Evolutionary conservation across 2,797 vertebrate species (phyloP).

Genomic region (Cynodonichthys magdalenae): DNA sequence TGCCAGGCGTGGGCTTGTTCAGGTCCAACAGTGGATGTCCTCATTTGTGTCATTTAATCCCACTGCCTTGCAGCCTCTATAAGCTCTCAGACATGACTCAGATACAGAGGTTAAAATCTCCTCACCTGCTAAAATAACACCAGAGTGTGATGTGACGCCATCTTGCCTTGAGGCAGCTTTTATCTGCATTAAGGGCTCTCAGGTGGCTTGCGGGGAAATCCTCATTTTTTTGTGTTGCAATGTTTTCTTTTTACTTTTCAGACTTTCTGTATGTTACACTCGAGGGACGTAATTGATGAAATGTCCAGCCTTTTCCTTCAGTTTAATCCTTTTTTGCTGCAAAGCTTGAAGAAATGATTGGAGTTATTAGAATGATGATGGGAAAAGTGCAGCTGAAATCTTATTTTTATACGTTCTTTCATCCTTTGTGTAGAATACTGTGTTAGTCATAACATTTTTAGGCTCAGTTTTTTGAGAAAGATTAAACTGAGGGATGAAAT

Average conservation of each 20-base stretch:
- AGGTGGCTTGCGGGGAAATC: neutral
- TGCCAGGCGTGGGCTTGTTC: neutral
- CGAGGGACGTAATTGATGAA: no score
- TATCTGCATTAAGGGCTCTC: neutral
- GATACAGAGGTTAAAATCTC: conserved; percentile 51
- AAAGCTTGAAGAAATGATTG: neutral
- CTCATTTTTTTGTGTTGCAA: neutral
- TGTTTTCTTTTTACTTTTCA: neutral
- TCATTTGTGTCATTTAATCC: conserved; percentile 28
- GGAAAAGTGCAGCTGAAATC: no score
- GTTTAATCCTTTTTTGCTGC: neutral
- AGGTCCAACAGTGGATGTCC: conserved; percentile 10
- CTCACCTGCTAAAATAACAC: conserved; percentile 69
- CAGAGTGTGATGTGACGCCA: neutral
- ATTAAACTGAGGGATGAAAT: conserved; percentile 38
- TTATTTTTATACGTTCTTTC: no score
- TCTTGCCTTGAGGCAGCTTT: conserved; percentile 30
- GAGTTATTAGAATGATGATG: neutral
- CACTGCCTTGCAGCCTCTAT: conserved; percentile 40
- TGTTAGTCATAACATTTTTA: neutral
- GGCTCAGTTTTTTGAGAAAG: conserved; percentile 32
- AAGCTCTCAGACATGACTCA: conserved; percentile 39
- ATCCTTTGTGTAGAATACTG: neutral
- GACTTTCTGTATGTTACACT: no score
- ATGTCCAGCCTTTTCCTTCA: no score